Base-by-base conservation (phyloP, 2,888 invertebrate genomes). In the Ectobius pallidus region DNA sequence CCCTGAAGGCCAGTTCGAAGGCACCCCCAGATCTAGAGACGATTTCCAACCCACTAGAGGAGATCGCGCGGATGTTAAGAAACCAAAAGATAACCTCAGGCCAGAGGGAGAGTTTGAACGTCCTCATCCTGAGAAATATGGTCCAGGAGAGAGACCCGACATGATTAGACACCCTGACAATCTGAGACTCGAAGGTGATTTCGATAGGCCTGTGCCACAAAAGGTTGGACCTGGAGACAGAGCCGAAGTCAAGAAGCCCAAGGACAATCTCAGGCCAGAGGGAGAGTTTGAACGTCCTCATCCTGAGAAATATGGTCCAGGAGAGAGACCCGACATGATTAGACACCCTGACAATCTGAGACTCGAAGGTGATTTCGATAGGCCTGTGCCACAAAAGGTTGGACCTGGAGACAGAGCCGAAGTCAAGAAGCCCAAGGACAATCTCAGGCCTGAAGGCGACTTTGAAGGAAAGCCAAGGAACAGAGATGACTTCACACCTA, bases 1-100 rank as follows among this genome's bases (percentile, higher is more conserved):
- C 71, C 84, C 84, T 0, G 87, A 87, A 79, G 88, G 87, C 1
- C 85, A 86, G 18, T 86, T 86, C 72, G 82, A 82, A 27, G 77
- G 79, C 62, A 78, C 82, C 0, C 80, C 81, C 39, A 79, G 77
- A 27, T 81, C 82, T 1, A 78, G 81, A 46, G 83, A 81, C 81
- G 79, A 80, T 1, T 84, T 83, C 16, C 32, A 61, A 18, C 32
- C 30, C 7, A 32, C n/a, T 2, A 9, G 32, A 0, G 85, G 82
- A 30, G 86, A 86, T 70, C 77, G 83, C 46, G 82, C 80, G 3
- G 80, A 78, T 70, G 80, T 77, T 9, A 83, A 80, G n/a, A 84
- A 81, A 71, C 87, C 85, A 0, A 75, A 78, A 20, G 85, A 86
- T 74, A 86, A 86, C 74, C 78, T 86, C 0, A 81, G 78, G 80